Evolutionary conservation across 1,140 invertebrate genomes (phyloP).

Genomic region (Leptoteleia sp.): DNA sequence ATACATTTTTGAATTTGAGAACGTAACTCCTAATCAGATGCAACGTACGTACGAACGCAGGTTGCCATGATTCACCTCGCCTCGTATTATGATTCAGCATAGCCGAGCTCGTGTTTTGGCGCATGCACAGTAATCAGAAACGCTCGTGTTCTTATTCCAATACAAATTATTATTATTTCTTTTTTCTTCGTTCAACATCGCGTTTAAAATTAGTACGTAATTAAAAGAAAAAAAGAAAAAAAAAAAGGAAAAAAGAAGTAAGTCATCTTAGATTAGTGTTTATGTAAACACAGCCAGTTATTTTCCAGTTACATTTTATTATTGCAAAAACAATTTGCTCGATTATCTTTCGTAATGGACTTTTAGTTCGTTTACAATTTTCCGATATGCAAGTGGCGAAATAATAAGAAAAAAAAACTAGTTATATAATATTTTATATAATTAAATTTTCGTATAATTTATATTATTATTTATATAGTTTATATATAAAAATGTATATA

Average conservation of each 20-base stretch:
- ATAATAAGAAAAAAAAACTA: too few species aligned
- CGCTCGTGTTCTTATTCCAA: conserved; percentile 14
- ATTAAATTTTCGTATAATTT: too few species aligned
- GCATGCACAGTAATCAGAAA: conserved; percentile 14
- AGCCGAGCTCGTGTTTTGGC: conserved; percentile 11
- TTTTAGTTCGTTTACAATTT: too few species aligned
- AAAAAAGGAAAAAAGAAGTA: too few species aligned
- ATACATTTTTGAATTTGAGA: conserved; percentile 5
- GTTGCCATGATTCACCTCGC: conserved; percentile 9
- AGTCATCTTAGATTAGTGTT: conserved; percentile 6
- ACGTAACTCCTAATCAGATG: conserved; percentile 21
- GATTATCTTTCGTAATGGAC: too few species aligned
- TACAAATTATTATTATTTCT: conserved; percentile 30
- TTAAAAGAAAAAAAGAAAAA: conserved; percentile 22
- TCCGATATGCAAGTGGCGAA: too few species aligned
- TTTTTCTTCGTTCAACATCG: too few species aligned
- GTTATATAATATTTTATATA: too few species aligned
- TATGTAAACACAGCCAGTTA: neutral
- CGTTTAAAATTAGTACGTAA: conserved; percentile 21
- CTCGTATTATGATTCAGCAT: conserved; percentile 9
- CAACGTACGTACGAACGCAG: conserved; percentile 12
- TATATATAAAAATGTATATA: too few species aligned
- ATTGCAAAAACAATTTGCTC: neutral
- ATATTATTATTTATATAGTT: too few species aligned
- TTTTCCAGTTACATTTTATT: conserved; percentile 3